Evolutionary conservation across 2,888 invertebrate genomes (phyloP).

Genomic region (Diarsia mendica): DNA sequence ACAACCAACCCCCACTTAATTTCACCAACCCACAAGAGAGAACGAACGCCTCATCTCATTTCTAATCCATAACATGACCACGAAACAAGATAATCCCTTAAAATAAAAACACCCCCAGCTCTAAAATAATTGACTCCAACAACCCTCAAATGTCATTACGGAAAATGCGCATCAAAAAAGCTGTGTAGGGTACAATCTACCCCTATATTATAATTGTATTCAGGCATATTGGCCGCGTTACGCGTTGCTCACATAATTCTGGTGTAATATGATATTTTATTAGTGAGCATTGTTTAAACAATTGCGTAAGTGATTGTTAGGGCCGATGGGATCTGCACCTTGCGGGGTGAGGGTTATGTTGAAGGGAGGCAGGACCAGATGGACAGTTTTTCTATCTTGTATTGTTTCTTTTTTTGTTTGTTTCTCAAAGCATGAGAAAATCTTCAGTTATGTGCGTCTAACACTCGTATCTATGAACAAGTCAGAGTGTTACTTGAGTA

Average conservation of each 20-base stretch:
- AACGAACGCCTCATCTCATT: constrained; percentile 39
- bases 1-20: constrained; percentile 46
- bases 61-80: constrained; percentile 43
- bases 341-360: constrained; percentile 68
- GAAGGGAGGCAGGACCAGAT: constrained; percentile 46
- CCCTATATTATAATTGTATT: constrained; percentile 68
- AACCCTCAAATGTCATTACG: constrained; percentile 67
- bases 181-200: constrained; percentile 60
- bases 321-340: constrained; percentile 80
- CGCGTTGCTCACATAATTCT: constrained; percentile 82
- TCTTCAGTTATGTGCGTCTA: neutral
- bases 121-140: constrained; percentile 66
- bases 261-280: constrained; percentile 88
- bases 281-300: constrained; percentile 88
- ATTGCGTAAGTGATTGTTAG: constrained; percentile 89
- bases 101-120: constrained; percentile 50
- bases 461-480: too few species aligned
- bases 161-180: constrained; percentile 68
- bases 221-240: constrained; percentile 79
- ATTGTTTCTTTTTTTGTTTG: constrained; percentile 15
- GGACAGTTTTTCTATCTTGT: constrained; percentile 11
- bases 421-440: constrained; percentile 32
- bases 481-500: too few species aligned
- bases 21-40: constrained; percentile 31
- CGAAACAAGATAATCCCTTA: constrained; percentile 53